Evolutionary conservation across 2,113 vertebrate genomes (phyloP), one percentile per base, ranked within the genome.

Genomic region (Nothocercus nigrocapillus): DNA sequence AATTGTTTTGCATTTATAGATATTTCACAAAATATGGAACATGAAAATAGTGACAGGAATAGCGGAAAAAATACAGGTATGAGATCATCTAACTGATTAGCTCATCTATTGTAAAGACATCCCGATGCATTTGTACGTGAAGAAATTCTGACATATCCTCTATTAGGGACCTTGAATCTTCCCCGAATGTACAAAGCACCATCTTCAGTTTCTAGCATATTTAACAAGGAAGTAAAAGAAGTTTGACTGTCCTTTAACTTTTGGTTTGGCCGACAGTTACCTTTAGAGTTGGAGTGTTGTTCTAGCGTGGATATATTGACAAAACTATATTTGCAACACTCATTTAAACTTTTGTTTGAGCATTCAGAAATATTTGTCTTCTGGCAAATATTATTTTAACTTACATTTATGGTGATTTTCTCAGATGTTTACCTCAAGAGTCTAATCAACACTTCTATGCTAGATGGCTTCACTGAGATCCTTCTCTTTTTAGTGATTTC

Each of bases 371-470:
- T 83, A 89, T 88, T 94, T 91, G 32, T 82, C 90, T 94, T 91
- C 76, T 85, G 76, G 45, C 16, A 95, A 89, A 90, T 63, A 90
- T 72, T 83, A 75, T 93, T 93, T 90, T 75, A 93, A 96, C 89
- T 95, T 78, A 81, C 85, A 89, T 90, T 96, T 96, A 90, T 88
- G 80, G 13, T 94, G 91, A 97, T 94, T 96, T 95, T 38, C 85
- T 75, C 85, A 47, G 84, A 82, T 94, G 70, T 89, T 94, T 89
- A 72, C 81, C 81, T 92, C 62, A 22, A 70, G 89, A 95, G 74
- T 74, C 85, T 88, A 93, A 96, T 95, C 93, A 95, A 89, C 54
- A 83, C 90, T 88, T 88, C 28, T 93, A 44, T 83, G 94, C 91
- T 47, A 38, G 61, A 91, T 93, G n/a, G 70, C 68, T 91, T 85